Evolutionary conservation across 2,888 invertebrate species (phyloP), one percentile per base, ranked within the genome.

Genomic region (Mycogona germanica): DNA sequence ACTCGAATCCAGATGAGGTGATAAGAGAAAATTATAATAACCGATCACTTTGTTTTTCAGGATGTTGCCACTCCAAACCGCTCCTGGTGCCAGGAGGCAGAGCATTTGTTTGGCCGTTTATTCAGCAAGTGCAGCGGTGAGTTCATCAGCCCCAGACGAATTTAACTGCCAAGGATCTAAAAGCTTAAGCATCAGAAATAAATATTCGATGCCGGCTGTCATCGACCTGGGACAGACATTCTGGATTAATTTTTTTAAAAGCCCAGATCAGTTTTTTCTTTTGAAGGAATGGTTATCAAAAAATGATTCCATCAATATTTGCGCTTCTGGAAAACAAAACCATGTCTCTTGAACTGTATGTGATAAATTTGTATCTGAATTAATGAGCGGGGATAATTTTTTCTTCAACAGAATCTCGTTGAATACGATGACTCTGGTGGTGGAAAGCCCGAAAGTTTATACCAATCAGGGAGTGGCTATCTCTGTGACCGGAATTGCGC

Each of bases 401-500:
- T 57, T 25, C 59, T 61, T 58, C 69, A 73, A 53, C 66, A 87
- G 93, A 70, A 91, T 96, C 68, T 92, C 92, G 5, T 75, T 96
- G 62, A 96, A 95, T 71, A 95, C 95, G 1, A 95, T 96, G 92
- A 96, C 95, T 2, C 78, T 96, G 51, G 87, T 89, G 71, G 93
- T 96, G 53, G 91, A 93, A 70, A 91, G 91, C 64, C 89, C 91
- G 7, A 89, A 88, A 51, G 95, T 96, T 5, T 95, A 95, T 71
- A 95, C 95, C 41, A 87, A 87, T 65, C 91, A 93, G 72, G 95
- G 95, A 53, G 95, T 96, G 26, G 92, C 95, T 21, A 92, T 96
- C 68, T 92, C 93, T 25, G 95, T 96, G 32, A 95, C 93, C 30
- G 95, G 95, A 59, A 93, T 96, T 64, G 96, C 96, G 51, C 95